Evolutionary conservation across 2,113 vertebrate genomes (phyloP), one percentile per base, ranked within the genome.

Genomic region (Gymnogyps californianus): DNA sequence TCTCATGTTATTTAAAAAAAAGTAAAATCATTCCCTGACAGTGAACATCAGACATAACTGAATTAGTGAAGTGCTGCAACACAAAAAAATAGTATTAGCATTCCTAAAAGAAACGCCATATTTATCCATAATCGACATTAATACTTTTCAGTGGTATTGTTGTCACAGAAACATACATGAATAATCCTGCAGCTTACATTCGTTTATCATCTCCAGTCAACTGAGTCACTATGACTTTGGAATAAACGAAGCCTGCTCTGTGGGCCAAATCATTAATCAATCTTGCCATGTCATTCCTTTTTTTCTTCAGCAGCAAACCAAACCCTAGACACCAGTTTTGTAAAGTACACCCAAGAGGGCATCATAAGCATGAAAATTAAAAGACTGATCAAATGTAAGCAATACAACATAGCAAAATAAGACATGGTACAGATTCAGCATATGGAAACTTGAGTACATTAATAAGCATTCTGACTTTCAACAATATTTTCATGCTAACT

Each of bases 111-210:
- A 96, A 98, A 97, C 76, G 80, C 51, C 69, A 79, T 75, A 97
- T 97, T 97, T 97, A 91, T 83, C 93, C 66, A 84, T 74, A 93
- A 85, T 71, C 61, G 75, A 84, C 75, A 96, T 96, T 94, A 95
- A 87, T 90, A 90, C 82, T 93, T 96, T 87, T 96, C 52, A 96
- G 71, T 94, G 38, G 82, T 72, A 96, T 71, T 95, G 77, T 87
- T 96, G 54, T 49, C 87, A 95, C 42, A 88, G 83, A 94, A 87
- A 90, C 89, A 87, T 36, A 38, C 64, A 84, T 83, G 75, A 95
- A 94, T 96, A 97, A 92, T 93, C 91, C 70, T 92, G 51, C 59
- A 89, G 61, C 26, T 86, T 94, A 85, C 86, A 96, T 97, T 87
- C 38, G 47, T 98, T 97, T 93, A 94, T 96, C 97, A 95, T 76